phyloP scores from a whole-genome alignment of 2,888 invertebrate genomes.

The Mythimna albipuncta region DNA sequence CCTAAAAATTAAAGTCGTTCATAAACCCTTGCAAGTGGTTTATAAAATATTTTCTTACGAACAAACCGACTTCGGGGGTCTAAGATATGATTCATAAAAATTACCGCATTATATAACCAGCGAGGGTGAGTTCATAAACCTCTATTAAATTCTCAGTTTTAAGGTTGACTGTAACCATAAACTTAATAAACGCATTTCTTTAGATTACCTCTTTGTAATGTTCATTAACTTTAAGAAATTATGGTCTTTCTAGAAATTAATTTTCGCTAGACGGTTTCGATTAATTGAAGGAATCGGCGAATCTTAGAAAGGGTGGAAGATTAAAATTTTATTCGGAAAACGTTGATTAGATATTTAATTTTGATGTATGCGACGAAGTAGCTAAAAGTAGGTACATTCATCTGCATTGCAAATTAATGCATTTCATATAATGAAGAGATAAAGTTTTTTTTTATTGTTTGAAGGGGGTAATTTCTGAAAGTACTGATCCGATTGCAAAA shows the following conservation, averaged over 20 bases:
- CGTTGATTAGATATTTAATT: conserved; percentile 15
- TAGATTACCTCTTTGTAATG: conserved; percentile 72
- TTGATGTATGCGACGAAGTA: neutral
- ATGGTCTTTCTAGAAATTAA: conserved; percentile 71
- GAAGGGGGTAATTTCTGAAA: too few species aligned
- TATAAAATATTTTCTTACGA: conserved; percentile 52
- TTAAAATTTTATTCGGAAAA: conserved; percentile 31
- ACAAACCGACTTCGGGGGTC: conserved; percentile 36
- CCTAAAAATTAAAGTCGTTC: conserved; percentile 7
- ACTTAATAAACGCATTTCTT: conserved; percentile 62
- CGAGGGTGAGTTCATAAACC: conserved; percentile 47
- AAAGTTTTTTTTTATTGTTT: too few species aligned
- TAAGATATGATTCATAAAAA: conserved; percentile 64
- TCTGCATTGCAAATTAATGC: too few species aligned
- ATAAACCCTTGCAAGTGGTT: conserved; percentile 48
- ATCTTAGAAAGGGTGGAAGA: conserved; percentile 61
- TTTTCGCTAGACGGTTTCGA: conserved; percentile 70
- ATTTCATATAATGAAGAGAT: too few species aligned
- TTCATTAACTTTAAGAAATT: conserved; percentile 70
- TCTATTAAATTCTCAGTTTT: conserved; percentile 67
- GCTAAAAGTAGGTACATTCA: too few species aligned
- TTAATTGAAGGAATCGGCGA: conserved; percentile 72
- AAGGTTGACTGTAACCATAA: conserved; percentile 62
- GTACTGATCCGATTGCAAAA: too few species aligned
- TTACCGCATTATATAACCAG: conserved; percentile 57